phyloP scores from a whole-genome alignment of 2,797 vertebrate genomes.

The Otolemur crassicaudatus region DNA sequence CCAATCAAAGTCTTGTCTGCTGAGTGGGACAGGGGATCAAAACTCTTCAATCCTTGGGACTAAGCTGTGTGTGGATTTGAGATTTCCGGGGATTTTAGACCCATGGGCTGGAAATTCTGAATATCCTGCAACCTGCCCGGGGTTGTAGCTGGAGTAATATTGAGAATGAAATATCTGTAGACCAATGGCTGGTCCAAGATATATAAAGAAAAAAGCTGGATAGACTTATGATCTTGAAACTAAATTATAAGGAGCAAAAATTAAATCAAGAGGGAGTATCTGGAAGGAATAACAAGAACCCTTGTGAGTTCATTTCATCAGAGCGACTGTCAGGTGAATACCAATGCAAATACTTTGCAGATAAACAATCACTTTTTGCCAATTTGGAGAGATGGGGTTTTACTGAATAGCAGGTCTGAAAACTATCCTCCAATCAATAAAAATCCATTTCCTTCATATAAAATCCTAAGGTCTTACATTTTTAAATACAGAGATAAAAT shows the following conservation, averaged over 20 bases:
- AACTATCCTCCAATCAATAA: not conserved
- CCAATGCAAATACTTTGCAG: not conserved
- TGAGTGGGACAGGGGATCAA: not conserved
- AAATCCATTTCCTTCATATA: not conserved
- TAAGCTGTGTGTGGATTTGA: constrained; percentile 32
- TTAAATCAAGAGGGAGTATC: not conserved
- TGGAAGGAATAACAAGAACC: not conserved
- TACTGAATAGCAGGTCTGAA: not conserved
- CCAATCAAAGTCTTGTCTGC: constrained; percentile 67
- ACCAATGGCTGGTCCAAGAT: not conserved
- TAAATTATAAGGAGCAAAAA: not conserved
- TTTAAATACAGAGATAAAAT: not conserved
- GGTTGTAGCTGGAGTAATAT: not conserved
- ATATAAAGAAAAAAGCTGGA: not conserved
- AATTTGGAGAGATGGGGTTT: not conserved
- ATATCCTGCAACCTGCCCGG: not conserved
- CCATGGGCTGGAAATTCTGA: not conserved
- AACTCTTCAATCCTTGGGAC: constrained; percentile 19
- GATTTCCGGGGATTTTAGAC: constrained; percentile 41
- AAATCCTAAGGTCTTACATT: not conserved
- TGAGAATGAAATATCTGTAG: not conserved
- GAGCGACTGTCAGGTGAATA: not conserved
- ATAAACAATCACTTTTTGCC: not conserved
- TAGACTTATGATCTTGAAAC: not conserved
- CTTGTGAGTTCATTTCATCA: not conserved